phyloP scores from a whole-genome alignment of 2,797 vertebrate genomes.

The Amniataba percoides region DNA sequence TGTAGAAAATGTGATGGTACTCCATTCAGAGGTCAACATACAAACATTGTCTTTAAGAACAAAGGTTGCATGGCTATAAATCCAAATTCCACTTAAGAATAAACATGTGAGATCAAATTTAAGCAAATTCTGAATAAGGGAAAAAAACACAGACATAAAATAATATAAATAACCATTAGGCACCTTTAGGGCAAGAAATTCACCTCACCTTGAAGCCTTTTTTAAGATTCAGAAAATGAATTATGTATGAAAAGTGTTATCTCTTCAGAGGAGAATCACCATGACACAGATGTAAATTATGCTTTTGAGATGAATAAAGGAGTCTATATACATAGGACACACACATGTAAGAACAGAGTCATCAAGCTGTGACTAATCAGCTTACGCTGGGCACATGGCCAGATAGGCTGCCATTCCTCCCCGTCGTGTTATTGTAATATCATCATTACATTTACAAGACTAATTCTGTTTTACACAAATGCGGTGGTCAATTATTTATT shows the following conservation, averaged over 20 bases:
- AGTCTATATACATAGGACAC: slow-evolving; percentile 4
- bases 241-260: slow-evolving; percentile 30
- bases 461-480: slow-evolving; percentile 53
- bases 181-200: slow-evolving; percentile 5
- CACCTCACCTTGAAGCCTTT: slow-evolving; percentile 19
- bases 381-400: slow-evolving; percentile 18
- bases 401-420: slow-evolving; percentile 24
- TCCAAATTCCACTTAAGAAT: neutral
- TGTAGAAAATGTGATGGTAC: neutral
- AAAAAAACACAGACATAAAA: neutral
- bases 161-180: neutral
- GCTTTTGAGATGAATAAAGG: slow-evolving; percentile 8
- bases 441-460: slow-evolving; percentile 63
- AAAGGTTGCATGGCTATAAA: neutral
- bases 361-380: slow-evolving; percentile 42
- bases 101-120: neutral
- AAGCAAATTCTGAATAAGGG: neutral
- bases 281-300: slow-evolving; percentile 36
- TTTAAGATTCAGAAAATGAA: slow-evolving; percentile 27
- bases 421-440: slow-evolving; percentile 50
- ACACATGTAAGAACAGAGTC: slow-evolving; percentile 18
- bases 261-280: slow-evolving; percentile 29
- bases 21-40: neutral
- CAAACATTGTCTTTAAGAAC: too few species aligned
- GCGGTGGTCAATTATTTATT: slow-evolving; percentile 72